Base-by-base conservation (phyloP, 2,888 invertebrate genomes). In the Itoplectis maculator region DNA sequence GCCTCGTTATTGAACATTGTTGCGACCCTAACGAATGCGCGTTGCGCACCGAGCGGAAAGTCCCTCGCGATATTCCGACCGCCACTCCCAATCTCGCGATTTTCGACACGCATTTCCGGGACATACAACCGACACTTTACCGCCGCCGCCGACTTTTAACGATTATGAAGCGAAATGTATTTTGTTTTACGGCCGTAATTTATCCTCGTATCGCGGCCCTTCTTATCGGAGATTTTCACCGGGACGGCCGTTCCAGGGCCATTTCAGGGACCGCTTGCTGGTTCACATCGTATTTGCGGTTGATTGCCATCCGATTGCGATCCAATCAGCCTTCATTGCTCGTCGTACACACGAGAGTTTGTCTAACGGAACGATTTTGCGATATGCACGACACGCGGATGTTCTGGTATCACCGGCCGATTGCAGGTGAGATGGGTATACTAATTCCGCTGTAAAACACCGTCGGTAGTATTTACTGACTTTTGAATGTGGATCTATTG, bases 1-100 rank as follows among this genome's bases (percentile, higher is more conserved):
- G 80, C 80, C 79, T 85, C 85, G 83, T 86, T 86, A 84, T 29
- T 49, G 84, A 68, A 78, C 82, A 85, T 79, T 81, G 79, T 77
- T 73, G 54, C 35, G 40, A 5, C 68, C 63, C 45, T 66, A 72
- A 72, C 65, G 72, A 77, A 81, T 73, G 77, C 77, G 54, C 40
- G 77, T 75, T 35, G 37, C 37, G 40, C 29, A 37, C 51, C 59
- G 15, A n/a, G 37, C 8, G 7, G 35, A 37, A 59, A 47, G 20
- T 54, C 45, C 9, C 40, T 54, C 40, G 6, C 61, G 77, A 63
- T 69, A 73, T 73, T 73, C 54, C 73, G 63, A 54, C 47, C 61
- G 49, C 35, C 51, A 68, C 66, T 49, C 23, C 51, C 49, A 40
- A 66, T 54, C n/a, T 73, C 66, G 70, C 65, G 47, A 18, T 56